Percentiles rank a stretch among this genome's conserved stretches.
Evolutionary conservation across 2,113 vertebrate genomes (phyloP).

Genomic region (Oceanites oceanicus): DNA sequence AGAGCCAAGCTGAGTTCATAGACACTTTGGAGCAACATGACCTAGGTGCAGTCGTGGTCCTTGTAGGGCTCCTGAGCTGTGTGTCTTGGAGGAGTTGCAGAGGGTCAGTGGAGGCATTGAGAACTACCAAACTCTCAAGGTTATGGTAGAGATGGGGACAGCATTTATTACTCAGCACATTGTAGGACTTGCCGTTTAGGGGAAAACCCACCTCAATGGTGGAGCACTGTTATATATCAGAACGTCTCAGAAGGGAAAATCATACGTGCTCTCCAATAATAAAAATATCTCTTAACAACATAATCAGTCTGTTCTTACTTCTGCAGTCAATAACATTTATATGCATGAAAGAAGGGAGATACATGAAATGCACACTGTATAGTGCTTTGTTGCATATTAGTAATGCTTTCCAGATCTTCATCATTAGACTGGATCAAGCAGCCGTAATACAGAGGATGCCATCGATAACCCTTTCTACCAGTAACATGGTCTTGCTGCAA

Average conservation of each 20-base stretch:
- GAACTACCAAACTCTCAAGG: background rate
- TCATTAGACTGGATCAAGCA: background rate
- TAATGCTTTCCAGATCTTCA: background rate
- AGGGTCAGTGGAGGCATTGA: background rate
- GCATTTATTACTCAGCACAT: background rate
- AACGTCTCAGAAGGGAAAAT: background rate
- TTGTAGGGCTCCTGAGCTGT: background rate
- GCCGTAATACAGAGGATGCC: background rate
- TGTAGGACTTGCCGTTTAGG: background rate
- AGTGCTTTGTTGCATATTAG: background rate
- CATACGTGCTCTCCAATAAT: background rate
- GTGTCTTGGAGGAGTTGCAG: background rate
- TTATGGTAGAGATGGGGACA: background rate
- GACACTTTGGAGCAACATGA: background rate
- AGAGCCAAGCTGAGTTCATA: background rate
- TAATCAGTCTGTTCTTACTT: background rate
- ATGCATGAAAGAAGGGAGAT: background rate
- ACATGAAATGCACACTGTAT: background rate
- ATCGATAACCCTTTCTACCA: background rate
- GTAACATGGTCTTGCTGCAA: background rate
- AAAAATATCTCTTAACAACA: background rate
- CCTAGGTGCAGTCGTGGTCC: background rate
- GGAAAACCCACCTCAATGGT: background rate
- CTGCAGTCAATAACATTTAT: background rate
- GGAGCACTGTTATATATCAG: background rate